phyloP scores from a whole-genome alignment of 2,113 vertebrate genomes.

The Myotis lucifugus region DNA sequence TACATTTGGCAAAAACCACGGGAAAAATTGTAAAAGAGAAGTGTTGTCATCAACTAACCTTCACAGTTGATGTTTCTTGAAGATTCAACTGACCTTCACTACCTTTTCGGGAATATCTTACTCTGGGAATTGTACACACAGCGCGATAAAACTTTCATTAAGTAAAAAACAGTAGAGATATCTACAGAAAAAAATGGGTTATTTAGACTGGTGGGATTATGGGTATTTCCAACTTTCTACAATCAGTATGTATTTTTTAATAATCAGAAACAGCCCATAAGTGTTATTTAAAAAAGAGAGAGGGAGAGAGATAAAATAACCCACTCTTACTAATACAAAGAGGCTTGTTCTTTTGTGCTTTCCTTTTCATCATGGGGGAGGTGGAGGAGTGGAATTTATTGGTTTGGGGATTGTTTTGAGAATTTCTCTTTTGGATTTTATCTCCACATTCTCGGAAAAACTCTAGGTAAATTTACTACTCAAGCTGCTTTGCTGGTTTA shows the following conservation, averaged over 20 bases:
- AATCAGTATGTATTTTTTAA: background rate
- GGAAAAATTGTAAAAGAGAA: conserved; percentile 56
- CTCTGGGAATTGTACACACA: background rate
- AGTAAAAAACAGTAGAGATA: background rate
- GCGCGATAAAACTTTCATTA: background rate
- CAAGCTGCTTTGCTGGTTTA: conserved; percentile 31
- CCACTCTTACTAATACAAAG: background rate
- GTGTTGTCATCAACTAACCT: conserved; percentile 29
- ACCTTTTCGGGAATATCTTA: conserved; percentile 38
- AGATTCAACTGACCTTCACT: conserved; percentile 45
- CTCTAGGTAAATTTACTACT: conserved; percentile 64
- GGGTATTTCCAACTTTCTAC: conserved; percentile 13
- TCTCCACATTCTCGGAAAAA: conserved; percentile 56
- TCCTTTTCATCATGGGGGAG: background rate
- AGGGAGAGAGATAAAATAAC: background rate
- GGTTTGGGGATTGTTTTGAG: conserved; percentile 42
- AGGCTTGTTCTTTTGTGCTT: background rate
- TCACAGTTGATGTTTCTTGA: conserved; percentile 45
- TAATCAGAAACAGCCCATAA: conserved; percentile 7
- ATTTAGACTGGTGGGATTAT: conserved; percentile 19
- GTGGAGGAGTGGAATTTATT: conserved; percentile 47
- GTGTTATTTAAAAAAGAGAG: background rate
- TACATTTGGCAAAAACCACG: conserved; percentile 49
- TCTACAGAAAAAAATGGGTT: background rate
- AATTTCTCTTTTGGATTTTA: conserved; percentile 58